A percentile compares a stretch with the other conserved stretches of the same genome.
phyloP scores from a whole-genome alignment of 2,113 vertebrate species.

The Procapra przewalskii region DNA sequence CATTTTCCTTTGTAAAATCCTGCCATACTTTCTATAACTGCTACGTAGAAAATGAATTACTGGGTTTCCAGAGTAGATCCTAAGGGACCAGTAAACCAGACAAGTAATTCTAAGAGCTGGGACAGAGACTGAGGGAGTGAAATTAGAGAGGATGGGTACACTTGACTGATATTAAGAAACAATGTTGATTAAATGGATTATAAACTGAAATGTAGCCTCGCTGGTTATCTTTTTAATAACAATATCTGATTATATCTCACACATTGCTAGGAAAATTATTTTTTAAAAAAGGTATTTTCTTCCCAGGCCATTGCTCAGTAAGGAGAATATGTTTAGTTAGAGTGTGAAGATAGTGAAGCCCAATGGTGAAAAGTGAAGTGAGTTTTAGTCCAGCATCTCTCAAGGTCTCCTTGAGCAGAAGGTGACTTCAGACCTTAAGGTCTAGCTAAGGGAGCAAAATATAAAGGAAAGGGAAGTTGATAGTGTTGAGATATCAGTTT shows the following conservation, averaged over 20 bases:
- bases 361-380: constrained; percentile 89
- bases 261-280: not conserved
- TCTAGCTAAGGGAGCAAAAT: constrained; percentile 86
- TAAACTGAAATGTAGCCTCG: not conserved
- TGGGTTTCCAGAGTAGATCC: not conserved
- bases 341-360: constrained; percentile 93
- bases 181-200: not conserved
- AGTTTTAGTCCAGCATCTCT: constrained; percentile 93
- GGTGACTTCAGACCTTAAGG: constrained; percentile 80
- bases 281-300: constrained; percentile 73
- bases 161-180: not conserved
- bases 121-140: not conserved
- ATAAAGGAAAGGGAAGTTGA: constrained; percentile 91
- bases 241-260: not conserved
- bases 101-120: not conserved
- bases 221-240: not conserved
- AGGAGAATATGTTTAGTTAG: constrained; percentile 91
- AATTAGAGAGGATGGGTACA: not conserved
- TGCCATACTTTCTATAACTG: not conserved
- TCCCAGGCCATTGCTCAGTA: constrained; percentile 87
- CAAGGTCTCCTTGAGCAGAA: constrained; percentile 87
- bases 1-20: not conserved
- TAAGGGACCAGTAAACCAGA: not conserved
- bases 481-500: constrained; percentile 60
- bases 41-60: not conserved